These are phyloP conservation scores for Tympanuchus pallidicinctus DNA, from an alignment of 2,113 vertebrate species.

Conservation along the genomic window DNA sequence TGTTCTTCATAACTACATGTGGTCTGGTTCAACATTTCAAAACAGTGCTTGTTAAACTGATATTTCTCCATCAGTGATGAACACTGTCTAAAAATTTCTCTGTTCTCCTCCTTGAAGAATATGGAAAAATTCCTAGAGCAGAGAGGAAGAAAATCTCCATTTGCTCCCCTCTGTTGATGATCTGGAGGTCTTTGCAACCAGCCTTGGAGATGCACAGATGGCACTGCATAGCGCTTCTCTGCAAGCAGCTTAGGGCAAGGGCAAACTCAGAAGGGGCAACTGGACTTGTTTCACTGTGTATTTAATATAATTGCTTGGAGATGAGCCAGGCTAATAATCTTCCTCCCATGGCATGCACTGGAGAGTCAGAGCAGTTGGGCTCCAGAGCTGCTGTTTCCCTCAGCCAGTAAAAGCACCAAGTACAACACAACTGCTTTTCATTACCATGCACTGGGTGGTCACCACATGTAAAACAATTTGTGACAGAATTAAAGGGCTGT, in stretches of 20 bases:
- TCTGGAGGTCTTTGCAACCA: not conserved
- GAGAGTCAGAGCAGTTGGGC: not conserved
- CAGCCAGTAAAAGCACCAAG: not conserved
- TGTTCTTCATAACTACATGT: not conserved
- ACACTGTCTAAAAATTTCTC: not conserved
- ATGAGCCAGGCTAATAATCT: not conserved
- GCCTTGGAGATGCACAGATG: not conserved
- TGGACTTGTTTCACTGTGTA: not conserved
- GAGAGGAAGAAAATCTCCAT: not conserved
- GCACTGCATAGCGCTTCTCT: not conserved
- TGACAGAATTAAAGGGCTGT: not conserved
- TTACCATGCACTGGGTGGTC: not conserved
- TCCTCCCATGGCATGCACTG: not conserved
- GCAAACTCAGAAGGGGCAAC: not conserved
- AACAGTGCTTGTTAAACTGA: not conserved
- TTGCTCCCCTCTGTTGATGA: rapidly evolving
- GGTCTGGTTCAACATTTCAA: not conserved
- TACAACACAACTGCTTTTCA: not conserved
- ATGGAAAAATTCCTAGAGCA: not conserved
- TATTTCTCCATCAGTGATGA: not conserved
- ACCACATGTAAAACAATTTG: not conserved
- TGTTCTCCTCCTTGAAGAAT: not conserved
- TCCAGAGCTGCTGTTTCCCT: rapidly evolving
- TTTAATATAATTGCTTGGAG: constrained; percentile 9
- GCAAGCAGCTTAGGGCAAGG: not conserved